phyloP scores from a whole-genome alignment of 2,113 vertebrate genomes.

The Parus major region DNA sequence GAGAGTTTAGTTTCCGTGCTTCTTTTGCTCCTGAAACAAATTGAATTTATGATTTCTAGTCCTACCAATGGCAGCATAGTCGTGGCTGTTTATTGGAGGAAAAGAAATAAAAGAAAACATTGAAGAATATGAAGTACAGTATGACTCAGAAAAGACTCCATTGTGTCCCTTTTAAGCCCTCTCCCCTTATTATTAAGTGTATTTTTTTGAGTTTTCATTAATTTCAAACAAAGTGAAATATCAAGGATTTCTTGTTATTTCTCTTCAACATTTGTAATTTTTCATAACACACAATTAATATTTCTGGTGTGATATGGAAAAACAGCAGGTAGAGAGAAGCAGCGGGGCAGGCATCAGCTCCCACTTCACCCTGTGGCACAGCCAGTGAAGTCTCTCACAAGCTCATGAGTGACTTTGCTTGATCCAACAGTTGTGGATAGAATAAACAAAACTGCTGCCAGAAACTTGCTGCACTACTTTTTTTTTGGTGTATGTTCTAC shows the following conservation, averaged over 20 bases:
- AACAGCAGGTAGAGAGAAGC: background rate
- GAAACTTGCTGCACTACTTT: background rate
- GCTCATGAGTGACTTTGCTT: background rate
- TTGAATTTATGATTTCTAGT: background rate
- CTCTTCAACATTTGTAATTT: background rate
- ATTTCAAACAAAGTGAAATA: background rate
- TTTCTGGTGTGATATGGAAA: background rate
- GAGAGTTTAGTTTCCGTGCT: background rate
- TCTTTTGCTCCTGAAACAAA: background rate
- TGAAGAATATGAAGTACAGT: background rate
- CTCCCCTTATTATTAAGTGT: fast-evolving
- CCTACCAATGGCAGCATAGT: background rate
- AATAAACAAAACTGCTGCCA: background rate
- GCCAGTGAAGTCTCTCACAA: background rate
- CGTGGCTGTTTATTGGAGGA: background rate
- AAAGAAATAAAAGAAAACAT: background rate
- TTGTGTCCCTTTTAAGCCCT: background rate
- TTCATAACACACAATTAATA: background rate
- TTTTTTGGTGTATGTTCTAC: background rate
- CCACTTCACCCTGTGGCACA: fast-evolving
- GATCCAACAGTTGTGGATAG: background rate
- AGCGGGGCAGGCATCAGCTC: background rate
- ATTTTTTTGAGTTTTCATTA: background rate
- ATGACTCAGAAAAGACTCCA: background rate
- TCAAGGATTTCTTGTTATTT: background rate